phyloP scores from a whole-genome alignment of 2,113 vertebrate species.

The Ptilorrhoa leucosticta region DNA sequence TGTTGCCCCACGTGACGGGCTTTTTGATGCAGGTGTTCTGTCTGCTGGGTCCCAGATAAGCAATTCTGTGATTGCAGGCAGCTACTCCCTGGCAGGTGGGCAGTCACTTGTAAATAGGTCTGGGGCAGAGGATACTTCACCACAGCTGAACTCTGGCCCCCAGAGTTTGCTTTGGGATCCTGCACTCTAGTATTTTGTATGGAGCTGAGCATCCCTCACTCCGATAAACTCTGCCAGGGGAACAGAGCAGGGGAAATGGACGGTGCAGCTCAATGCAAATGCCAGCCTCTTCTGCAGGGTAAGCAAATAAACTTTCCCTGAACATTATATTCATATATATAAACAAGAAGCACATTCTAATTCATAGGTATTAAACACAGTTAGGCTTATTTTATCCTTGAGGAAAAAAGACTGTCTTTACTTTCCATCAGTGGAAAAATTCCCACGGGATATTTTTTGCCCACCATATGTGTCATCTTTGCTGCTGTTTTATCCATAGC shows the following conservation, averaged over 20 bases:
- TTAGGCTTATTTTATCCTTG: not conserved
- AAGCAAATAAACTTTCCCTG: not conserved
- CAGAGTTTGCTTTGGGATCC: not conserved
- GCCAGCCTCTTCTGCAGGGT: not conserved
- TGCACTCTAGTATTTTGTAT: not conserved
- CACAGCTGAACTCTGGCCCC: not conserved
- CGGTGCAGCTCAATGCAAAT: not conserved
- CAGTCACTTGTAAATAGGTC: not conserved
- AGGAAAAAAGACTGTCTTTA: not conserved
- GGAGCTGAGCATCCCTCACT: not conserved
- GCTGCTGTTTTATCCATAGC: not conserved
- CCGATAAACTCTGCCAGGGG: not conserved
- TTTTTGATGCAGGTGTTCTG: not conserved
- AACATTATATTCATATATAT: not conserved
- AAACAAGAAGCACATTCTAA: not conserved
- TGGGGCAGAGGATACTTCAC: not conserved
- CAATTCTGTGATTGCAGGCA: not conserved
- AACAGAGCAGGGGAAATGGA: not conserved
- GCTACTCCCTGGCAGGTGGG: not conserved
- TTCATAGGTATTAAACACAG: not conserved
- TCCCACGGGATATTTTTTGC: not conserved
- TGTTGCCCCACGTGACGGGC: not conserved
- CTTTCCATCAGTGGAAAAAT: not conserved
- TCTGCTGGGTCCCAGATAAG: not conserved
- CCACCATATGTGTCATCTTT: not conserved